A percentile compares a stretch with the other conserved stretches of the same genome.
These are phyloP conservation scores for Phortica okadai DNA, from an alignment of 2,888 invertebrate species.

Conservation along the genomic window DNA sequence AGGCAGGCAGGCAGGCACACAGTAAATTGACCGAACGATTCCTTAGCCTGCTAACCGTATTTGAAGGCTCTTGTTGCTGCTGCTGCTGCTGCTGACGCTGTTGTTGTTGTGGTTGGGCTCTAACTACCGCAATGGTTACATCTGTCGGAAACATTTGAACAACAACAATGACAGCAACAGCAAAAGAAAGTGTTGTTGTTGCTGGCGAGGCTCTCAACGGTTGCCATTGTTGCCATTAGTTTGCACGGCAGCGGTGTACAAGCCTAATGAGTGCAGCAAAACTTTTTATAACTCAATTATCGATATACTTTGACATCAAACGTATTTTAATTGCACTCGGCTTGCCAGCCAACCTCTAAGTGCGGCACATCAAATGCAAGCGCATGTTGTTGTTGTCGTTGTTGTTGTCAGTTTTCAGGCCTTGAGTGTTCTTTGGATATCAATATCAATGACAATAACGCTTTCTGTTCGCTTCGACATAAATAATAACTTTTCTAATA, in stretches of 20 bases:
- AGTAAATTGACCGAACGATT: not conserved
- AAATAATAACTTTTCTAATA: too few relatives aligned
- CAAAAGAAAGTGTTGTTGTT: not conserved
- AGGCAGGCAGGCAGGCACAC: too few relatives aligned
- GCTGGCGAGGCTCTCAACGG: not conserved
- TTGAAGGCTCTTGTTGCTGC: conserved; percentile 5
- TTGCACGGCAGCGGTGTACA: not conserved
- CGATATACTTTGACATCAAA: conserved; percentile 24
- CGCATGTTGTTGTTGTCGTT: not conserved
- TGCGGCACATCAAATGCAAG: too few relatives aligned
- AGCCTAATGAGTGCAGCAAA: not conserved
- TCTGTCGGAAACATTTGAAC: not conserved
- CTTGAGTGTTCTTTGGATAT: not conserved
- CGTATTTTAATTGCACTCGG: conserved; percentile 34
- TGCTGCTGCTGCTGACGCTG: not conserved
- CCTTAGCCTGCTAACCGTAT: conserved; percentile 16
- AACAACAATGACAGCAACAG: conserved; percentile 11
- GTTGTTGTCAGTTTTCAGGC: not conserved
- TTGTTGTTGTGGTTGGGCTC: not conserved
- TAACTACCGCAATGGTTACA: conserved; percentile 2
- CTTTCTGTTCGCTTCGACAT: too few relatives aligned
- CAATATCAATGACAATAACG: too few relatives aligned
- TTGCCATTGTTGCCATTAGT: too few relatives aligned
- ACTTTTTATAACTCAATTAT: conserved; percentile 27
- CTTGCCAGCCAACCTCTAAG: not conserved